Evolutionary conservation across 2,888 invertebrate genomes (phyloP), one percentile per base, ranked within the genome.

Genomic region (Saturnia pavonia): DNA sequence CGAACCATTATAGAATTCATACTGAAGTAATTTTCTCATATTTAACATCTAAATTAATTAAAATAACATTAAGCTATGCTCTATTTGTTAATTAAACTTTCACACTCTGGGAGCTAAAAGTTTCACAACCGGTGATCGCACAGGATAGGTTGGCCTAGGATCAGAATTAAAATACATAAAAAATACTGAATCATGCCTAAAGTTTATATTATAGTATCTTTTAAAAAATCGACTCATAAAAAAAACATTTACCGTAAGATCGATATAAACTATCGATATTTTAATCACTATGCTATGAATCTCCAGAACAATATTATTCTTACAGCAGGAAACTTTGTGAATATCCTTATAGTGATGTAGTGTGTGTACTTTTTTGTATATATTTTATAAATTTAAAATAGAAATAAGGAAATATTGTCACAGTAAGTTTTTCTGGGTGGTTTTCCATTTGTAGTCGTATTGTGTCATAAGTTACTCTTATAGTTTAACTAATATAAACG

Each of bases 231-330:
- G 6, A 34, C 34, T 34, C 6, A 6, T 4, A 4, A 34, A 34
- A 25, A 14, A 60, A 57, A 11, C 6, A 6, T 27, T 27, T 27
- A 27, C 11, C 6, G 12, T 65, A 4, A n/a, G n/a, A 65, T 25
- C 65, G 65, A 65, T 40, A 40, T n/a, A 40, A 40, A 19, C 65
- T 65, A 65, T 65, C 65, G 65, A 65, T 19, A n/a, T n/a, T 65
- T 34, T 40, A 40, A 65, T 16, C 65, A 65, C 65, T 65, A 65
- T 34, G 40, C 14, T 25, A 14, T 65, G n/a, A 34, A 65, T 40
- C 65, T 65, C 65, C 65, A 65, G 65, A 65, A 65, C 40, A 65
- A n/a, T 65, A 65, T 40, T 65, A 11, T 65, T 65, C 6, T 7
- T 57, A 34, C 19, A 4, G 1, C 25, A 12, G 14, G 1, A n/a